Percentiles rank a stretch among this genome's conserved stretches.
phyloP scores from a whole-genome alignment of 2,888 invertebrate species.

The Megalurothrips usitatus region DNA sequence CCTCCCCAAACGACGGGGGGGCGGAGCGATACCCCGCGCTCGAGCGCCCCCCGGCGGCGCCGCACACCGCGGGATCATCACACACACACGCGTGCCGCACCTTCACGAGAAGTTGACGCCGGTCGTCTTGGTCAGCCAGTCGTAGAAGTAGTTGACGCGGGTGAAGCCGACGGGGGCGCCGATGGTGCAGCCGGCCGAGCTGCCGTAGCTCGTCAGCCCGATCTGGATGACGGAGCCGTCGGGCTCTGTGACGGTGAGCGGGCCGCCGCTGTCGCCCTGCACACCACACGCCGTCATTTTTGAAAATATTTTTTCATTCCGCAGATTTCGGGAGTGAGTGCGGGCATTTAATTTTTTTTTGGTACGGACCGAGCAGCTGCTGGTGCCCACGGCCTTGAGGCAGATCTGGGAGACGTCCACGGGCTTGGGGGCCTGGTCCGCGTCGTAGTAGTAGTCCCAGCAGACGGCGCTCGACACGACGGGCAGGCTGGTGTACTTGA shows the following conservation, averaged over 20 bases:
- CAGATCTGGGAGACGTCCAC: neutral
- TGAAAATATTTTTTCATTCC: too few species aligned
- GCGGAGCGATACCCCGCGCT: neutral
- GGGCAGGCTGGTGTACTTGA: constrained; percentile 20
- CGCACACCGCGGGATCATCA: too few species aligned
- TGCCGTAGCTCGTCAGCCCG: constrained; percentile 39
- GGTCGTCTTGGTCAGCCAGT: constrained; percentile 35
- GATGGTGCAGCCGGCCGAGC: constrained; percentile 36
- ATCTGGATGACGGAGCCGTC: constrained; percentile 35
- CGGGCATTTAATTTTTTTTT: too few species aligned
- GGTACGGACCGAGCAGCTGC: constrained; percentile 33
- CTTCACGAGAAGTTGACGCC: constrained; percentile 7
- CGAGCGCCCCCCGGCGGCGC: neutral
- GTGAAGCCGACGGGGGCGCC: constrained; percentile 39
- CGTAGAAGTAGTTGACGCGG: constrained; percentile 36
- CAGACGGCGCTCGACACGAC: neutral
- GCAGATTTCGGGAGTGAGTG: too few species aligned
- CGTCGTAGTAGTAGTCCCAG: neutral
- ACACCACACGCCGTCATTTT: too few species aligned
- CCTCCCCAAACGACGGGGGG: neutral
- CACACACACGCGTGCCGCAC: neutral
- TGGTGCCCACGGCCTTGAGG: constrained; percentile 28
- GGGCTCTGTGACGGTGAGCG: constrained; percentile 34
- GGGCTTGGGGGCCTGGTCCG: too few species aligned
- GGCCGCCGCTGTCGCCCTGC: constrained; percentile 41